phyloP scores from a whole-genome alignment of 2,113 vertebrate species.

The Lepus europaeus region DNA sequence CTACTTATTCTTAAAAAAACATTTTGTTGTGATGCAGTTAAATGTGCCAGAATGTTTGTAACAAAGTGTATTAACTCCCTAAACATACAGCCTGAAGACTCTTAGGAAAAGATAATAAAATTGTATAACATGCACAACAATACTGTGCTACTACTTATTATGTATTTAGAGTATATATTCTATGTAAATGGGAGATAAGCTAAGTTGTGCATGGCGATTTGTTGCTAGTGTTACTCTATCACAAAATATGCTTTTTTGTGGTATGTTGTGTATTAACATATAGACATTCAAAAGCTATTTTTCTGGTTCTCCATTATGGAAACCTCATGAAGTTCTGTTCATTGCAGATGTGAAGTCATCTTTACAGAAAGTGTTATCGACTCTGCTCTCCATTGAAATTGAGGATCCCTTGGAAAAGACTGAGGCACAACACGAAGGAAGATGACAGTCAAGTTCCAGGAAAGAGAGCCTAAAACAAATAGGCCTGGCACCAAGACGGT shows the following conservation, averaged over 20 bases:
- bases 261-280: background rate
- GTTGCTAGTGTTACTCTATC: background rate
- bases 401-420: background rate
- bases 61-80: background rate
- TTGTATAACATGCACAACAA: background rate
- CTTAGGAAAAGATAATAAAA: background rate
- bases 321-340: background rate
- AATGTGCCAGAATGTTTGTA: background rate
- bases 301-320: background rate
- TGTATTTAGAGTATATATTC: background rate
- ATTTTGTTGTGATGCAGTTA: background rate
- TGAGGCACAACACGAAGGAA: background rate
- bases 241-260: background rate
- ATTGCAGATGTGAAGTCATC: background rate
- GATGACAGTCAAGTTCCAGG: background rate
- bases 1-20: background rate
- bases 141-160: background rate
- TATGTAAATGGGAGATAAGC: background rate
- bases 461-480: background rate
- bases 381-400: background rate
- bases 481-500: accelerated
- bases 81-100: background rate
- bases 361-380: background rate
- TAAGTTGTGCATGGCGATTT: background rate
- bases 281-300: background rate